Evolutionary conservation across 2,797 vertebrate species (phyloP).

Genomic region (Cyprinella venusta): DNA sequence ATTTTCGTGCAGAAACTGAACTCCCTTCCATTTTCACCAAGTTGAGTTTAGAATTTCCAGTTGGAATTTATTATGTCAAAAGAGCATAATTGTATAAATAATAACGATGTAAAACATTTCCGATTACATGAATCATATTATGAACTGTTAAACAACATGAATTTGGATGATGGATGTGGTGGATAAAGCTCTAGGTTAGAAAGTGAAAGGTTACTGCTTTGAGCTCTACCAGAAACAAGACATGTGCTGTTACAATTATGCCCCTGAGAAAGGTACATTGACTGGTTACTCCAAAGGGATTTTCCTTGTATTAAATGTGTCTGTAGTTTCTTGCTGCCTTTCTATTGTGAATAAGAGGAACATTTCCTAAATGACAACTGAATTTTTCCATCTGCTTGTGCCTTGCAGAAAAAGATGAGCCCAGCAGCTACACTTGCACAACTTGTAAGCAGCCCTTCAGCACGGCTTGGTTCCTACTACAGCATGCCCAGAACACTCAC

Average conservation of each 20-base stretch:
- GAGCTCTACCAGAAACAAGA: not conserved
- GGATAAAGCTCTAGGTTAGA: not conserved
- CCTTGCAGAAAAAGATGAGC: conserved; percentile 94
- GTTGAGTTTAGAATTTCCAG: not conserved
- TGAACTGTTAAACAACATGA: not conserved
- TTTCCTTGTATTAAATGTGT: conserved; percentile 5
- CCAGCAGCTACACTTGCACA: conserved; percentile 98
- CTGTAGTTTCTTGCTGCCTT: not conserved
- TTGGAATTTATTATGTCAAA: conserved; percentile 1
- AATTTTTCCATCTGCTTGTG: conserved; percentile 38
- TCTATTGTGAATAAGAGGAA: not conserved
- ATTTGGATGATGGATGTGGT: not conserved
- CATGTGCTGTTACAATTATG: not conserved
- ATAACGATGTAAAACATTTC: not conserved
- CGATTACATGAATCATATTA: not conserved
- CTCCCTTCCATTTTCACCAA: not conserved
- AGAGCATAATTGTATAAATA: conserved; percentile 7
- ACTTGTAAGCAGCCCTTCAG: conserved; percentile 99
- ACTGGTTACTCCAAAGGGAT: not conserved
- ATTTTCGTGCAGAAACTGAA: not conserved
- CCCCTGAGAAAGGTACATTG: not conserved
- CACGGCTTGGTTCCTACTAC: conserved; percentile 98
- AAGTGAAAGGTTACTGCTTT: not conserved
- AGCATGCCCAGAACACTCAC: conserved; percentile 98
- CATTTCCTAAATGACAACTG: conserved; percentile 33